These are phyloP conservation scores for Papilio helenus DNA, from an alignment of 1,140 invertebrate species.

Conservation along the genomic window DNA sequence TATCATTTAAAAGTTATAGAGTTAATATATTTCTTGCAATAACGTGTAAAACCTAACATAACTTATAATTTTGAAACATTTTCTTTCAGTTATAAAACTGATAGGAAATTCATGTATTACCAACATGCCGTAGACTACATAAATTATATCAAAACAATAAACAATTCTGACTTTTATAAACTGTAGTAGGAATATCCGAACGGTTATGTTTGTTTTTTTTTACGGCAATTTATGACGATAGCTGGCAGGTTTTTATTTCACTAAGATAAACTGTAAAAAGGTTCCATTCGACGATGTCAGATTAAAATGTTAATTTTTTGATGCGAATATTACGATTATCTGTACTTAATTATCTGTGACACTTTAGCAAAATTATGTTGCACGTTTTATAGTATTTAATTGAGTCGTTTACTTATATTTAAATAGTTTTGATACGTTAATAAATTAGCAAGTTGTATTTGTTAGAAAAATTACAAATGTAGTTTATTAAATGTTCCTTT, in stretches of 20 bases:
- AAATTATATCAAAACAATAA: slow-evolving; percentile 42
- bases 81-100: slow-evolving; percentile 22
- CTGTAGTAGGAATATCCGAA: slow-evolving; percentile 36
- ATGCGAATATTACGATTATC: slow-evolving; percentile 16
- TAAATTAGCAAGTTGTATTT: neutral
- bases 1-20: neutral
- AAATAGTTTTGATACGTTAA: neutral
- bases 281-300: slow-evolving; percentile 13
- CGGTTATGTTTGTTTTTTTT: slow-evolving; percentile 40
- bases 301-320: slow-evolving; percentile 28
- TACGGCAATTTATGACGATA: slow-evolving; percentile 30
- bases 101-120: slow-evolving; percentile 32
- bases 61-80: slow-evolving; percentile 11
- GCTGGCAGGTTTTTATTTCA: slow-evolving; percentile 26
- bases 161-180: slow-evolving; percentile 43
- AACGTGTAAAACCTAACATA: neutral
- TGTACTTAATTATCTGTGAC: slow-evolving; percentile 27
- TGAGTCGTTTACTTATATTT: slow-evolving; percentile 6
- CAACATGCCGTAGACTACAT: slow-evolving; percentile 35
- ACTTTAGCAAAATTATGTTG: slow-evolving; percentile 16
- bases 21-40: neutral
- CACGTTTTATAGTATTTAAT: slow-evolving; percentile 1
- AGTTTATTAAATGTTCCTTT: neutral
- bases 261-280: slow-evolving; percentile 29
- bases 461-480: neutral